phyloP scores from a whole-genome alignment of 2,797 vertebrate species.

The Eleutherodactylus coqui region DNA sequence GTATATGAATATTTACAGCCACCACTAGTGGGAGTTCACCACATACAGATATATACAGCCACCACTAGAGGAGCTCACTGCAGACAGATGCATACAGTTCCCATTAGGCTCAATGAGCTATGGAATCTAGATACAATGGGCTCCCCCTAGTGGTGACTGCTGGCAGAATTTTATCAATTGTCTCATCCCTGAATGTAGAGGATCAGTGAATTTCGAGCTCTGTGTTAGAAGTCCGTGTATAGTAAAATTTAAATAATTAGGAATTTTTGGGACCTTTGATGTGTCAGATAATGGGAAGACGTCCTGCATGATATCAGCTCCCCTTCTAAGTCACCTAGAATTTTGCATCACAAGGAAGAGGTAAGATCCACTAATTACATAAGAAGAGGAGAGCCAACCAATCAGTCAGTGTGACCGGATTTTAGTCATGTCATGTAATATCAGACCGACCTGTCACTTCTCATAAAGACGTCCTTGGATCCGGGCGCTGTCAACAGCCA shows the following conservation, averaged over 20 bases:
- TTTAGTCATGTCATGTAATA: not conserved
- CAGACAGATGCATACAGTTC: too few relatives aligned
- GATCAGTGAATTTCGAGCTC: not conserved
- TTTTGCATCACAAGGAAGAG: not conserved
- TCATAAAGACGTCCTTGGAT: not conserved
- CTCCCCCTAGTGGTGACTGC: not conserved
- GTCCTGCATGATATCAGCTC: not conserved
- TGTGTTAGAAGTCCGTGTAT: not conserved
- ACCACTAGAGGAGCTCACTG: too few relatives aligned
- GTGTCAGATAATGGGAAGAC: too few relatives aligned
- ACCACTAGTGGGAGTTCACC: too few relatives aligned
- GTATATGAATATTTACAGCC: too few relatives aligned
- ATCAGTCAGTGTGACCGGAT: slow-evolving; percentile 1
- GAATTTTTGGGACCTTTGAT: not conserved
- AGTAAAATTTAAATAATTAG: not conserved
- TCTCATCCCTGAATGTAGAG: too few relatives aligned
- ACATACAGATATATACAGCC: too few relatives aligned
- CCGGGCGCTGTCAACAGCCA: not conserved
- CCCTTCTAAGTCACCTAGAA: not conserved
- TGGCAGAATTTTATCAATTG: not conserved
- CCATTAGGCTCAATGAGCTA: not conserved
- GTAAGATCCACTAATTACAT: not conserved
- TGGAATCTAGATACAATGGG: not conserved
- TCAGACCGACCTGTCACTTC: not conserved
- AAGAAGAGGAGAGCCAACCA: not conserved